A percentile compares a stretch with the other conserved stretches of the same genome.
Evolutionary conservation across 2,797 vertebrate species (phyloP).

Genomic region (Rhinophrynus dorsalis): DNA sequence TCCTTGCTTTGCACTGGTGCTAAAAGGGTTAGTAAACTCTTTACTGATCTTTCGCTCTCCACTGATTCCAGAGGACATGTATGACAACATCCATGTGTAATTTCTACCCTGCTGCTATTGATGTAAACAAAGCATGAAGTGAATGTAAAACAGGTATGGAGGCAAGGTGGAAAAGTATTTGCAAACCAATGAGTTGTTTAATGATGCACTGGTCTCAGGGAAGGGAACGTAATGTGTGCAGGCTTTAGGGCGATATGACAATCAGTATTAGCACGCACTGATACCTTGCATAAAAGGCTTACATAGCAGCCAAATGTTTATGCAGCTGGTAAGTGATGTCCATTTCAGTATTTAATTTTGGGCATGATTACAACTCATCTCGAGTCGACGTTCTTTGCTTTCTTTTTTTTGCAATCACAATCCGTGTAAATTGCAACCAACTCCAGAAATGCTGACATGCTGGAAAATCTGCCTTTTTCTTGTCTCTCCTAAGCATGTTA

Average conservation of each 20-base stretch:
- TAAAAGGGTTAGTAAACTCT: too few species aligned
- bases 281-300: slow-evolving; percentile 30
- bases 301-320: slow-evolving; percentile 26
- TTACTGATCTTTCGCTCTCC: too few species aligned
- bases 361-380: slow-evolving; percentile 38
- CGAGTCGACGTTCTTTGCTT: slow-evolving; percentile 8
- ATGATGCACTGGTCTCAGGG: slow-evolving; percentile 24
- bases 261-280: slow-evolving; percentile 18
- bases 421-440: slow-evolving; percentile 31
- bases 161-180: slow-evolving; percentile 18
- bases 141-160: slow-evolving; percentile 31
- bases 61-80: too few species aligned
- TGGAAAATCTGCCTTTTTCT: slow-evolving; percentile 17
- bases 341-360: slow-evolving; percentile 40
- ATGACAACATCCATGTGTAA: slow-evolving; percentile 26
- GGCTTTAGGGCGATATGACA: neutral
- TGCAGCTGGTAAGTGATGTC: slow-evolving; percentile 36
- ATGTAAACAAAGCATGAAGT: slow-evolving; percentile 23
- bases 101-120: slow-evolving; percentile 5
- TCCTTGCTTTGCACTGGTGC: too few species aligned
- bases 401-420: slow-evolving; percentile 27
- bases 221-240: neutral
- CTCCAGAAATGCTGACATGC: slow-evolving; percentile 25
- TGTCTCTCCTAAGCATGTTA: neutral
- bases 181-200: slow-evolving; percentile 25